These are phyloP conservation scores for Gulo gulo DNA, from an alignment of 2,113 vertebrate genomes.

Conservation along the genomic window DNA sequence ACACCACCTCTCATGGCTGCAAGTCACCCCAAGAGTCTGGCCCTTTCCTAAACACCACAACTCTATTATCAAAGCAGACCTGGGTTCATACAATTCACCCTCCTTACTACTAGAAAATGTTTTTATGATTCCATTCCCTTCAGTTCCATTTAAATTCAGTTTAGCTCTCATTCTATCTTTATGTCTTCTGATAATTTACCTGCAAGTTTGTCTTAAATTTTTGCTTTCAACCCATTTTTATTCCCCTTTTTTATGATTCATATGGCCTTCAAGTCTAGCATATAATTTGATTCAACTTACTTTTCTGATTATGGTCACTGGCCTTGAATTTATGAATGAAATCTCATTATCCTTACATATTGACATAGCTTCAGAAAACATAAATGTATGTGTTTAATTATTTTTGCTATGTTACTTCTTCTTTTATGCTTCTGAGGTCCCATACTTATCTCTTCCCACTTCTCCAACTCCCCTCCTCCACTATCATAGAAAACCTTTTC, in stretches of 20 bases:
- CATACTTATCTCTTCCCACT: not conserved
- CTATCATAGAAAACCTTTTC: not conserved
- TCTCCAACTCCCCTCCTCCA: not conserved
- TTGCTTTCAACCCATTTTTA: slow-evolving; percentile 19
- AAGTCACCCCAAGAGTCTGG: not conserved
- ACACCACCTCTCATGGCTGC: not conserved
- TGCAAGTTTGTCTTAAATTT: not conserved
- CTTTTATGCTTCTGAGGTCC: not conserved
- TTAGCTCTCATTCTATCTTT: not conserved
- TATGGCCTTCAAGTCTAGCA: not conserved
- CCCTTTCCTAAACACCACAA: not conserved
- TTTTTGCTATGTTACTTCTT: not conserved
- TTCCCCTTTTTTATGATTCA: not conserved
- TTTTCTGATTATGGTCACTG: not conserved
- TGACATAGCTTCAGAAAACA: not conserved
- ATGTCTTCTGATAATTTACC: not conserved
- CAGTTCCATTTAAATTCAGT: not conserved
- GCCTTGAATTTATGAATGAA: not conserved
- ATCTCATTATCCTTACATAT: not conserved
- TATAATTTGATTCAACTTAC: not conserved
- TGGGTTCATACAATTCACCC: not conserved
- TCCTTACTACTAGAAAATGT: not conserved
- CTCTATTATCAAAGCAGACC: not conserved
- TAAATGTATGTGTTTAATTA: not conserved
- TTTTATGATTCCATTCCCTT: not conserved